Percentiles rank a stretch among this genome's conserved stretches.
phyloP scores from a whole-genome alignment of 2,113 vertebrate genomes.

The Gambusia affinis region DNA sequence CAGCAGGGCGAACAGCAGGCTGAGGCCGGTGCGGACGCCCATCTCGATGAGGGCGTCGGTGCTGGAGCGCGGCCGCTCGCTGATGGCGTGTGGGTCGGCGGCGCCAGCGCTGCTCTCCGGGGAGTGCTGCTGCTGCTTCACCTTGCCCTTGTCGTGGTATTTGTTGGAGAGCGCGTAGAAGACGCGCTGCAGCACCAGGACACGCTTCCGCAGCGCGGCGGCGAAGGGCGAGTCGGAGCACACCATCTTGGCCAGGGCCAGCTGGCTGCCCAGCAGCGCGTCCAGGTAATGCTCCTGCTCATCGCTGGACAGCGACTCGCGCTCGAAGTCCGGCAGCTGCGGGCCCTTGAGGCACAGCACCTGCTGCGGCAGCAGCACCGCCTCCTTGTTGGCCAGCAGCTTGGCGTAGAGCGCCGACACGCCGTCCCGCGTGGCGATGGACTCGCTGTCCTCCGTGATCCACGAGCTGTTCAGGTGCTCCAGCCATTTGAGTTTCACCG shows the following conservation, averaged over 20 bases:
- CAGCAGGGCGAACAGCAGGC: slow-evolving; percentile 92
- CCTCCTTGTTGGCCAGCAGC: slow-evolving; percentile 95
- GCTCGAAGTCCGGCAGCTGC: slow-evolving; percentile 97
- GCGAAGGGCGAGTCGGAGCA: slow-evolving; percentile 98
- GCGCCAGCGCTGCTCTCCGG: slow-evolving; percentile 90
- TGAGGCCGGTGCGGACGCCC: slow-evolving; percentile 94
- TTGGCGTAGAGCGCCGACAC: slow-evolving; percentile 91
- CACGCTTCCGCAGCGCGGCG: slow-evolving; percentile 90
- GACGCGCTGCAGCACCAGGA: slow-evolving; percentile 94
- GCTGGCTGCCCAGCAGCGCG: slow-evolving; percentile 94
- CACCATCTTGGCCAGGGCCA: slow-evolving; percentile 97
- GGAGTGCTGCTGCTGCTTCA: slow-evolving; percentile 95
- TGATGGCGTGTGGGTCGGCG: slow-evolving; percentile 90
- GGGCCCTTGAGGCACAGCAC: slow-evolving; percentile 97
- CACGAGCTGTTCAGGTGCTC: slow-evolving; percentile 99
- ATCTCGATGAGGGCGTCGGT: slow-evolving; percentile 97
- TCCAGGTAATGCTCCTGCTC: slow-evolving; percentile 99
- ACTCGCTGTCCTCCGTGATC: slow-evolving; percentile 99
- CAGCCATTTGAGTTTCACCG: slow-evolving; percentile 98
- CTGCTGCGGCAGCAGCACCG: slow-evolving; percentile 94
- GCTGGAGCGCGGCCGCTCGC: slow-evolving; percentile 92
- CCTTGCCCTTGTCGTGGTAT: slow-evolving; percentile 96
- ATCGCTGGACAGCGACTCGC: slow-evolving; percentile 95
- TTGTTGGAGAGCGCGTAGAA: slow-evolving; percentile 98
- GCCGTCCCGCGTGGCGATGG: slow-evolving; percentile 94